Evolutionary conservation across 1,140 invertebrate genomes (phyloP).

Genomic region (Sycophila sp.): DNA sequence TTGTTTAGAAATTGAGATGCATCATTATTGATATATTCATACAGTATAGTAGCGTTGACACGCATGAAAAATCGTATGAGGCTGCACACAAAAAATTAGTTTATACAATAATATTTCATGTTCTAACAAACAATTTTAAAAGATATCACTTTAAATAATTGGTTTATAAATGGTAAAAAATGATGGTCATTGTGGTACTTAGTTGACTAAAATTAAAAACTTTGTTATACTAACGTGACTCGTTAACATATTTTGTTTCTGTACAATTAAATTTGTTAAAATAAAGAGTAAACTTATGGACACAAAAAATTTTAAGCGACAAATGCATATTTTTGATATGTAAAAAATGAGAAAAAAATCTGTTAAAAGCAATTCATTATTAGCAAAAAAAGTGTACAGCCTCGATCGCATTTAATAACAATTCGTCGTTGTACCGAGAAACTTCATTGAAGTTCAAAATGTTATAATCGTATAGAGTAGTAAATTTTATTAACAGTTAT

Average conservation of each 20-base stretch:
- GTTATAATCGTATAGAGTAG: slow-evolving; percentile 14
- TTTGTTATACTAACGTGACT: background rate
- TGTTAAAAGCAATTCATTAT: background rate
- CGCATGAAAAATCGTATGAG: background rate
- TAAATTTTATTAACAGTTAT: slow-evolving; percentile 11
- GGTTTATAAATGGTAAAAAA: too few species aligned
- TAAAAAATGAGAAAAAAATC: slow-evolving; percentile 25
- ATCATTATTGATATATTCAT: slow-evolving; percentile 5
- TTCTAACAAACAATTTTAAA: too few species aligned
- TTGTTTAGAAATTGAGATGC: background rate
- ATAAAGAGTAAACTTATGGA: background rate
- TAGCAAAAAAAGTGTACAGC: slow-evolving; percentile 34
- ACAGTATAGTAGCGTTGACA: too few species aligned
- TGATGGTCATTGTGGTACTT: too few species aligned
- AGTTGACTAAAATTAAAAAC: background rate
- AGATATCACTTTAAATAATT: too few species aligned
- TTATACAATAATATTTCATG: too few species aligned
- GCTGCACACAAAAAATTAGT: background rate
- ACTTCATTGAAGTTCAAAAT: slow-evolving; percentile 5
- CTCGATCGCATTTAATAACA: slow-evolving; percentile 3
- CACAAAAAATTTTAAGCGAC: background rate
- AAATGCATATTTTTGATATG: slow-evolving; percentile 16
- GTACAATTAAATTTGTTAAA: background rate
- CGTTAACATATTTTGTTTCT: background rate
- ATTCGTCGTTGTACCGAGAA: slow-evolving; percentile 14